A percentile compares a stretch with the other conserved stretches of the same genome.
phyloP scores from a whole-genome alignment of 2,113 vertebrate species.

The Terrapene triunguis region DNA sequence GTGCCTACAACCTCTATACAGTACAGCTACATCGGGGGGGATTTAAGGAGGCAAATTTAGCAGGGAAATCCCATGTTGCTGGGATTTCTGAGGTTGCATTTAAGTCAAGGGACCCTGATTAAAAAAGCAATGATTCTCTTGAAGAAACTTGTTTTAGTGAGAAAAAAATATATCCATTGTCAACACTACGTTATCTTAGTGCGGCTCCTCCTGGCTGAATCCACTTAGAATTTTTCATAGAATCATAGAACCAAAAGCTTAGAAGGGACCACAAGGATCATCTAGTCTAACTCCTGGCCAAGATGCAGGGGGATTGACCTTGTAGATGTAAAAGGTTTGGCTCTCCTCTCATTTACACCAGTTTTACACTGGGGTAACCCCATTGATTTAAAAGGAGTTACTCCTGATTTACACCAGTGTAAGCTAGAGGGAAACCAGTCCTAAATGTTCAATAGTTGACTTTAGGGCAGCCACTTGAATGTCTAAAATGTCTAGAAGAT shows the following conservation, averaged over 20 bases:
- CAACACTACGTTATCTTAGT: neutral
- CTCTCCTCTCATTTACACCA: neutral
- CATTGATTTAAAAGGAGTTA: neutral
- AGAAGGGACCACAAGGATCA: neutral
- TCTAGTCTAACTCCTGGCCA: neutral
- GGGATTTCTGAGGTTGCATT: conserved; percentile 24
- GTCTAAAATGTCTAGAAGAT: neutral
- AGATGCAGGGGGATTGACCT: neutral
- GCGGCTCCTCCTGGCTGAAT: neutral
- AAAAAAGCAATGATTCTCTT: conserved; percentile 10
- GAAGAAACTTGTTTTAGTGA: neutral
- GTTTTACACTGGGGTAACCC: neutral
- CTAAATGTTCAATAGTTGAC: neutral
- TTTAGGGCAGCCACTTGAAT: neutral
- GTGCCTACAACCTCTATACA: conserved; percentile 25
- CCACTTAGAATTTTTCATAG: neutral
- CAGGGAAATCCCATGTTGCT: conserved; percentile 24
- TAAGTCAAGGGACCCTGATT: neutral
- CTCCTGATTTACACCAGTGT: neutral
- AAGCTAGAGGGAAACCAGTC: neutral
- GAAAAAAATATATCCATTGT: neutral
- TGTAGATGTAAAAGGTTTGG: neutral
- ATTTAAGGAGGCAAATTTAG: conserved; percentile 50
- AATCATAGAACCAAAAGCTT: neutral
- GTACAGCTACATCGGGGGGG: conserved; percentile 48